Percentiles rank a stretch among this genome's conserved stretches.
These are phyloP conservation scores for Gryllus longicercus DNA, from an alignment of 2,888 invertebrate species.

Conservation along the genomic window DNA sequence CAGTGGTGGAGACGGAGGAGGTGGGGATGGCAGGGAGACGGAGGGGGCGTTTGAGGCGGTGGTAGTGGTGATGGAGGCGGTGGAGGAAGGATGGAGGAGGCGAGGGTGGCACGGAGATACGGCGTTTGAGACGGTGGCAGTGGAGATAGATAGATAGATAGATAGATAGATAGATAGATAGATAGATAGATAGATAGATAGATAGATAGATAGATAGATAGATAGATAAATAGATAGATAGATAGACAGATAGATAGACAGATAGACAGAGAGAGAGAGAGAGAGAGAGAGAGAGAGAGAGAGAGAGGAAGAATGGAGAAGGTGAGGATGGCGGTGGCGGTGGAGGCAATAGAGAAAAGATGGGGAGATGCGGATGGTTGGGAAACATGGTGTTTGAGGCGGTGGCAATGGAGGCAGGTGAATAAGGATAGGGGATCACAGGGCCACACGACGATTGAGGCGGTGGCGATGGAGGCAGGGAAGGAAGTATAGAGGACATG, in stretches of 20 bases:
- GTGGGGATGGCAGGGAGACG: no score
- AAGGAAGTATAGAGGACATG: not conserved
- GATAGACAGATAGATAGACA: no score
- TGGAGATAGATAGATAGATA: not conserved
- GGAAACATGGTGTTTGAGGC: not conserved
- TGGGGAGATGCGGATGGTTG: not conserved
- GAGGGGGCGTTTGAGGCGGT: no score
- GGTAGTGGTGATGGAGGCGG: not conserved
- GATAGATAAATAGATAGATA: no score
- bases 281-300: constrained; percentile 27
- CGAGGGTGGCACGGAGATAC: no score
- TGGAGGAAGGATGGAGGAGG: not conserved
- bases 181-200: no score
- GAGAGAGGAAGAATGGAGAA: constrained; percentile 12
- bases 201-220: no score
- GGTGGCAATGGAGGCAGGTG: not conserved
- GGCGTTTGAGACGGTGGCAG: no score
- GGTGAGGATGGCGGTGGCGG: not conserved
- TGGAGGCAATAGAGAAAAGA: not conserved
- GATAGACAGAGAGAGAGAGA: no score
- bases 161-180: no score
- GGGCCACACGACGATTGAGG: not conserved
- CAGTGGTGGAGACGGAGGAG: not conserved
- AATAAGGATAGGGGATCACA: not conserved
- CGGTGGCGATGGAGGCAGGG: not conserved